Conservation (phyloP, 2,113 vertebrate species). For the Riparia riparia region DNA sequence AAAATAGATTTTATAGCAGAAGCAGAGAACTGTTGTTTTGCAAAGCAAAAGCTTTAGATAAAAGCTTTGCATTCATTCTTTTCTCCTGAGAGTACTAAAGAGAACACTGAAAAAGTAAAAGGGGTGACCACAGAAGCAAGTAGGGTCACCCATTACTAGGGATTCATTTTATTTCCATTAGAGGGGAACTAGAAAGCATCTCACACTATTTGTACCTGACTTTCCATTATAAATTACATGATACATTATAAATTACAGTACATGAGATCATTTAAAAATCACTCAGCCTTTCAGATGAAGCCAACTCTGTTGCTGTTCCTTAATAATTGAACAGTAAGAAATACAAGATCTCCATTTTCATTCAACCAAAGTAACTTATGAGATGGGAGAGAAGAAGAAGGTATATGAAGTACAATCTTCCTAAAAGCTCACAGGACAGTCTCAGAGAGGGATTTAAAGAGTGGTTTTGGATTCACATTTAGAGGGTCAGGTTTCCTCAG, state of each 20-base stretch:
- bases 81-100: conserved; percentile 50
- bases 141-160: conserved; percentile 62
- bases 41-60: neutral
- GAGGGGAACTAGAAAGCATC: conserved; percentile 50
- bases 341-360: conserved; percentile 51
- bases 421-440: neutral
- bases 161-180: conserved; percentile 72
- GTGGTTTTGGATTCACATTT: neutral
- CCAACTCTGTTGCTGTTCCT: conserved; percentile 31
- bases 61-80: conserved; percentile 58
- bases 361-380: conserved; percentile 26
- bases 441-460: neutral
- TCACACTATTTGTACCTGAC: conserved; percentile 53
- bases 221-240: conserved; percentile 58
- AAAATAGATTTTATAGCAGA: conserved; percentile 56
- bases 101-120: conserved; percentile 57
- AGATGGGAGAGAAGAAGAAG: neutral
- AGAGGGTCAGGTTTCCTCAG: neutral
- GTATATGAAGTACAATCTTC: neutral
- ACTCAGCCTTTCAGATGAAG: conserved; percentile 46
- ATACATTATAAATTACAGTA: conserved; percentile 53
- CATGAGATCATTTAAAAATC: conserved; percentile 66
- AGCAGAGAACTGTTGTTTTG: conserved; percentile 37
- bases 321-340: conserved; percentile 64
- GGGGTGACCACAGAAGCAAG: conserved; percentile 55